Evolutionary conservation across 2,888 invertebrate species (phyloP).

Genomic region (Hirtodrosophila histrioides): DNA sequence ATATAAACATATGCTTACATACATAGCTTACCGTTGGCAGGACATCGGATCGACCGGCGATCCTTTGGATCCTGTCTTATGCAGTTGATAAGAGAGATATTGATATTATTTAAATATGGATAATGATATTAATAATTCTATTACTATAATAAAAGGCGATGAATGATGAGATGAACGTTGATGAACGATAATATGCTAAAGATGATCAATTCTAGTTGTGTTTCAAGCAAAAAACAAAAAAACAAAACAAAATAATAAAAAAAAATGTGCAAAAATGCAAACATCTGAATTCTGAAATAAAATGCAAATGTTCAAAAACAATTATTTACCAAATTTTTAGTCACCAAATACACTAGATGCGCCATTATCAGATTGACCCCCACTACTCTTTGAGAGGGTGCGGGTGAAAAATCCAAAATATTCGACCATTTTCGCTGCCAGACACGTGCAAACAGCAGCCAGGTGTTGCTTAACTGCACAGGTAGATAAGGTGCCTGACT

Average conservation of each 20-base stretch:
- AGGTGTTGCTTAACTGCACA: too few relatives aligned
- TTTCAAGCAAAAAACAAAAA: conserved; percentile 40
- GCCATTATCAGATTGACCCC: too few relatives aligned
- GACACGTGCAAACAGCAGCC: too few relatives aligned
- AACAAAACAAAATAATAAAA: conserved; percentile 16
- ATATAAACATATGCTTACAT: conserved; percentile 33
- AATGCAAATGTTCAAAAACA: conserved; percentile 24
- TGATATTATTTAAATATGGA: conserved; percentile 32
- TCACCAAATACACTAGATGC: too few relatives aligned
- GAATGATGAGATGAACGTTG: conserved; percentile 1
- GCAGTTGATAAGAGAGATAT: conserved; percentile 33
- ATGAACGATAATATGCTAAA: conserved; percentile 49
- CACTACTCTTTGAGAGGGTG: too few relatives aligned
- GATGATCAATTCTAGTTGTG: conserved; percentile 67
- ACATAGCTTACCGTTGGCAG: conserved; percentile 35
- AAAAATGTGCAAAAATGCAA: conserved; percentile 23
- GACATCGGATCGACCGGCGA: background rate
- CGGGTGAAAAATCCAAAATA: too few relatives aligned
- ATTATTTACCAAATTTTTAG: too few relatives aligned
- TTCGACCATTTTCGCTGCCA: too few relatives aligned
- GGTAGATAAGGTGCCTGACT: too few relatives aligned
- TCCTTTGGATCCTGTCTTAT: conserved; percentile 2
- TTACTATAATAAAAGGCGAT: conserved; percentile 9
- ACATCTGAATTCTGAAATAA: conserved; percentile 40
- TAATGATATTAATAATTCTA: conserved; percentile 24